Evolutionary conservation across 2,888 invertebrate species (phyloP), one percentile per base, ranked within the genome.

Genomic region (Lepidochitona cinerea): DNA sequence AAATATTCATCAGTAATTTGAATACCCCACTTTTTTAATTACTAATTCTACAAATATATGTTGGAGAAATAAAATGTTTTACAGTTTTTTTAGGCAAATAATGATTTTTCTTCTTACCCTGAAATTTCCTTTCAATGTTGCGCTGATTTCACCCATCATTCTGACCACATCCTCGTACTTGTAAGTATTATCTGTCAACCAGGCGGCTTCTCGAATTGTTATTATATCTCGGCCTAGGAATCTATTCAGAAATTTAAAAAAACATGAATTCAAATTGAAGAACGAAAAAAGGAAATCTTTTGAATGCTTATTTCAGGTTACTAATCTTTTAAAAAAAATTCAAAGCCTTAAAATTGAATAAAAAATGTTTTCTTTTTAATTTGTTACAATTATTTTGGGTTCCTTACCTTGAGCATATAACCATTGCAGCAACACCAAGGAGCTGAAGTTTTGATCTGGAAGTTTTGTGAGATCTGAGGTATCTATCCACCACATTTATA

Each of bases 151-250:
- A 32, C 88, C 89, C 87, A 89, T 89, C 89, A 89, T 90, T 52
- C 86, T 74, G 9, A 90, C 90, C 0, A 90, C 89, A 76, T 90
- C 89, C 73, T 89, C 89, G 72, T 90, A 90, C 68, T 87, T 88
- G 83, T 90, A 90, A 5, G 89, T 89, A 75, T 87, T 89, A 78
- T 90, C 90, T 7, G 90, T 90, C 59, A 89, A 80, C 89, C 89
- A 90, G 1, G 89, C 88, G 33, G 89, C 90, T 74, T 90, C 90
- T 36, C 88, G 75, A 37, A 90, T 89, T 7, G 90, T 90, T 66
- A 90, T 85, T 37, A 90, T 89, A 67, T 89, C 88, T 70, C 81
- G 82, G 35, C 88, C 88, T 37, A 89, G 77, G 71, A 84, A 87
- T 74, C 89, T 89, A 80, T n/a, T n/a, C n/a, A n/a, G n/a, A n/a